Percentiles rank a stretch among this genome's conserved stretches.
Evolutionary conservation across 2,797 vertebrate genomes (phyloP).

Genomic region (Melanogrammus aeglefinus): DNA sequence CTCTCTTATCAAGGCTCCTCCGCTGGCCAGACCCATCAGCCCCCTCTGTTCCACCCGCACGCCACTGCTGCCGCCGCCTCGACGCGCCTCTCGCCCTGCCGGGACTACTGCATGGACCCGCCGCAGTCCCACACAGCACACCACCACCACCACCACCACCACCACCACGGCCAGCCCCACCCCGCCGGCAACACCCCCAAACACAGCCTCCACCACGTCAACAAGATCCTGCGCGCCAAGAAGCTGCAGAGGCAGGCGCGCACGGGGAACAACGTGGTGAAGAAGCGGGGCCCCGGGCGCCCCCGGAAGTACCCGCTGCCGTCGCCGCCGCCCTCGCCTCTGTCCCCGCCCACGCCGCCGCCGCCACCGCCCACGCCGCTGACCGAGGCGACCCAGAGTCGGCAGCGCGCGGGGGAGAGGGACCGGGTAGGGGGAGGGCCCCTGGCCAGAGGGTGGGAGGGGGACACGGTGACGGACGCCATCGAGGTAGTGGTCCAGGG

Average conservation of each 20-base stretch:
- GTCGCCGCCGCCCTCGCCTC: conserved; percentile 69
- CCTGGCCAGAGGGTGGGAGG: conserved; percentile 57
- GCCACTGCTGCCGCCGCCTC: conserved; percentile 57
- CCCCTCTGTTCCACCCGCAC: conserved; percentile 70
- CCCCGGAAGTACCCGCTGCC: conserved; percentile 84
- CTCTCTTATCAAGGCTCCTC: conserved; percentile 40
- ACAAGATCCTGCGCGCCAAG: conserved; percentile 97
- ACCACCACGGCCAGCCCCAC: not conserved
- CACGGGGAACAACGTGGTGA: conserved; percentile 93
- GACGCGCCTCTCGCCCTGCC: conserved; percentile 54
- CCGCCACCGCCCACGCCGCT: conserved; percentile 10
- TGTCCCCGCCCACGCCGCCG: conserved; percentile 13
- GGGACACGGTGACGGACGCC: conserved; percentile 80
- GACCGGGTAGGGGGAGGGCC: conserved; percentile 34
- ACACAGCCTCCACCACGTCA: conserved; percentile 96
- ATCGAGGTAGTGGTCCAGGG: conserved; percentile 95
- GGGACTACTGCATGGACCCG: conserved; percentile 65
- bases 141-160: conserved; percentile 66
- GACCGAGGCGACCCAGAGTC: conserved; percentile 47
- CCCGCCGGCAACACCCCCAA: conserved; percentile 69
- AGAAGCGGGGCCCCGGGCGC: conserved; percentile 91
- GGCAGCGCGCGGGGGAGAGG: conserved; percentile 59
- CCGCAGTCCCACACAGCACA: conserved; percentile 64
- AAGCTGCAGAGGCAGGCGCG: conserved; percentile 95
- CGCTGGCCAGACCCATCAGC: conserved; percentile 63